Percentiles rank a stretch among this genome's conserved stretches.
phyloP scores from a whole-genome alignment of 2,113 vertebrate species.

The Ailuropoda melanoleuca region DNA sequence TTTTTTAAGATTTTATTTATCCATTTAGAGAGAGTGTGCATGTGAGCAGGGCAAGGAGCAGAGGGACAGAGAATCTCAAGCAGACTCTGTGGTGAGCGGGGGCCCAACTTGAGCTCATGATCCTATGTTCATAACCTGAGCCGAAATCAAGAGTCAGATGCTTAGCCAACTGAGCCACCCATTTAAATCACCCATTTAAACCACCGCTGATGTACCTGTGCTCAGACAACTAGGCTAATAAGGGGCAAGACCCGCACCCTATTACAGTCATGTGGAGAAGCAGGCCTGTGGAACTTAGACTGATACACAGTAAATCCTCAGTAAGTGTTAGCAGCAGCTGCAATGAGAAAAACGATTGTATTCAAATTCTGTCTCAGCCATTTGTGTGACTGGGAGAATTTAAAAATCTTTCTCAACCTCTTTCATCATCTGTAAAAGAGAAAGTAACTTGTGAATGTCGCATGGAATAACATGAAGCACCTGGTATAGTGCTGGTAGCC shows the following conservation, averaged over 20 bases:
- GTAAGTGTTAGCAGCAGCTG: not conserved
- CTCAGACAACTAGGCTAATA: not conserved
- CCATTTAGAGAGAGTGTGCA: not conserved
- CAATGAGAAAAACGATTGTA: not conserved
- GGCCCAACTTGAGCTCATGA: not conserved
- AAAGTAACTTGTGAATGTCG: not conserved
- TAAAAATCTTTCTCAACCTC: not conserved
- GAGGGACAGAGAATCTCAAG: not conserved
- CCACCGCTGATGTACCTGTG: not conserved
- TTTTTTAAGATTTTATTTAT: not conserved
- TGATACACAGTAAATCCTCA: not conserved
- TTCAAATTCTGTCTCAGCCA: not conserved
- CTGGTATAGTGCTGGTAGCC: not conserved
- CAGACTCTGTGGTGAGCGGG: not conserved
- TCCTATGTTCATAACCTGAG: not conserved
- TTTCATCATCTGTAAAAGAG: not conserved
- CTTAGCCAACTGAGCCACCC: not conserved
- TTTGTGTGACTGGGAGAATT: not conserved
- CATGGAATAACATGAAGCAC: not conserved
- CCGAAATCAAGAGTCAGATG: not conserved
- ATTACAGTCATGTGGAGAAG: not conserved
- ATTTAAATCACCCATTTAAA: not conserved
- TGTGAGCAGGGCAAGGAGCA: not conserved
- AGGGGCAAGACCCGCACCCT: not conserved
- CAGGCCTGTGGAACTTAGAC: not conserved